Conservation (phyloP, 2,888 invertebrate species). For the Aelia acuminata region DNA sequence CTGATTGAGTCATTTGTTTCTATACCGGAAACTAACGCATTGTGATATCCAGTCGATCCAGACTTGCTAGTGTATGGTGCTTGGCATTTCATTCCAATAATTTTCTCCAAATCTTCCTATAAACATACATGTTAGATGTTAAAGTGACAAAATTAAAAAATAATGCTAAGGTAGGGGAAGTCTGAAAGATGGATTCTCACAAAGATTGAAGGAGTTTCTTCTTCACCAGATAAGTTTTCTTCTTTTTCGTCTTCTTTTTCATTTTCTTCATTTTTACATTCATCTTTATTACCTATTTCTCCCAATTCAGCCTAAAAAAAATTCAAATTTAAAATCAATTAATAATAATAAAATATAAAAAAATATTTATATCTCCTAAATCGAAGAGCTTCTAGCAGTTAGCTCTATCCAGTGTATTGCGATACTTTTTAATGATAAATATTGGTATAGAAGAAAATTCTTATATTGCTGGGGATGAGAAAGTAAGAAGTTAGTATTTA, state of each 20-base stretch:
- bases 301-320: constrained; percentile 72
- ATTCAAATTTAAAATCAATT: background rate
- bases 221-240: constrained; percentile 54
- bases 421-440: no score
- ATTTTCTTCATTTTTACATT: constrained; percentile 61
- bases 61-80: constrained; percentile 87
- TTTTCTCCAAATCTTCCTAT: constrained; percentile 76
- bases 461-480: no score
- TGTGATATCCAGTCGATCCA: constrained; percentile 85
- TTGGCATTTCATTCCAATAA: constrained; percentile 89
- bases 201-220: constrained; percentile 9
- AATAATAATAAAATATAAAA: background rate
- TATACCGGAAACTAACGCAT: constrained; percentile 86
- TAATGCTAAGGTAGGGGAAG: background rate
- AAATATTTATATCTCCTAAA: no score
- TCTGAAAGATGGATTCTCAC: background rate
- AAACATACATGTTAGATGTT: constrained; percentile 66
- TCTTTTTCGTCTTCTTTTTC: constrained; percentile 56
- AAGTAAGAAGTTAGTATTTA: no score
- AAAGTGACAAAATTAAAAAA: background rate
- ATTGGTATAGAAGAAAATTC: no score
- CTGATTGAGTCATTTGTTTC: constrained; percentile 72
- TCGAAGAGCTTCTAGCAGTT: no score
- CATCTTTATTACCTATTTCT: constrained; percentile 68
- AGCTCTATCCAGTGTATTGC: no score